phyloP scores from a whole-genome alignment of 1,140 invertebrate genomes.

The Campoletis sonorensis region DNA sequence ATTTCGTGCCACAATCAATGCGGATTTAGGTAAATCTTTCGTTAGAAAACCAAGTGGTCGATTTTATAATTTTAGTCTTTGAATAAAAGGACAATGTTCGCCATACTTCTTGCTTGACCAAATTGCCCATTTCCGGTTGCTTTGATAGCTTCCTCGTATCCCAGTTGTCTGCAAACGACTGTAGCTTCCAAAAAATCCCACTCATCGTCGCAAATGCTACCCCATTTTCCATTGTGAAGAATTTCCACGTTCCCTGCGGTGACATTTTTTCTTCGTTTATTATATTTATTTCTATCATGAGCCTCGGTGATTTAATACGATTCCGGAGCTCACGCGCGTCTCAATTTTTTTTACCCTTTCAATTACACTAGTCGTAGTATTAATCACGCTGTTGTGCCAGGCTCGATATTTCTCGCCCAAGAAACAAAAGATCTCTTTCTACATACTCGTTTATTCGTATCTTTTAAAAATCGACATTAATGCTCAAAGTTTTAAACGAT shows the following conservation, averaged over 20 bases:
- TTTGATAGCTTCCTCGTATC: slow-evolving; percentile 79
- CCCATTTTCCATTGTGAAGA: slow-evolving; percentile 90
- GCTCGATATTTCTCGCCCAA: too few species aligned
- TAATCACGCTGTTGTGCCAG: too few species aligned
- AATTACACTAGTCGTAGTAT: not conserved
- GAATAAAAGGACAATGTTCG: slow-evolving; percentile 2
- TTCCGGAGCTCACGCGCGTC: not conserved
- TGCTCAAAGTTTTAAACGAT: too few species aligned
- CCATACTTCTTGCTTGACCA: slow-evolving; percentile 85
- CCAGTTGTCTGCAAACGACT: slow-evolving; percentile 89
- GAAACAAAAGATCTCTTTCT: too few species aligned
- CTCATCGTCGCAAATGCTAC: slow-evolving; percentile 94
- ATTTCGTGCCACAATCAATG: too few species aligned
- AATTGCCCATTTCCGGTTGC: slow-evolving; percentile 86
- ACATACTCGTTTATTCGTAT: too few species aligned
- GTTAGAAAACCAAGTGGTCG: too few species aligned
- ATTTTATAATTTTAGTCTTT: slow-evolving; percentile 10
- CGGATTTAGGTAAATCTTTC: too few species aligned
- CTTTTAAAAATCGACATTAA: too few species aligned
- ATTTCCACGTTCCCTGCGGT: slow-evolving; percentile 91
- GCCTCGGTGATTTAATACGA: slow-evolving; percentile 15
- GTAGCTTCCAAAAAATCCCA: slow-evolving; percentile 89
- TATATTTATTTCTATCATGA: slow-evolving; percentile 38
- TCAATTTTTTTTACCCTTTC: not conserved
- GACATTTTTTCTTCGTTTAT: slow-evolving; percentile 32